Evolutionary conservation across 1,140 invertebrate genomes (phyloP).

Genomic region (Hycleus phaleratus): DNA sequence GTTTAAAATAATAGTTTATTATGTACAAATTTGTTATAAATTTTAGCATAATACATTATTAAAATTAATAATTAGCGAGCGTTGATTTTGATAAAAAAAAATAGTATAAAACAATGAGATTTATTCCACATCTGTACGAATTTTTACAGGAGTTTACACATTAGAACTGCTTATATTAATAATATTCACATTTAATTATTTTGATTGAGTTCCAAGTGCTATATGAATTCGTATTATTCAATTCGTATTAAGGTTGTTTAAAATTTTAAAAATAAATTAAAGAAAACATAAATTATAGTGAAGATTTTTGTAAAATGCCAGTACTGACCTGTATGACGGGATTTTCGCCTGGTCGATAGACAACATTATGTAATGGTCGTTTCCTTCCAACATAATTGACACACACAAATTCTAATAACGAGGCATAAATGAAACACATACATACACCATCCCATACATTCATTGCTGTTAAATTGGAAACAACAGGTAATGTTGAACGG

Average conservation of each 20-base stretch:
- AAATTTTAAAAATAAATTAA: background rate
- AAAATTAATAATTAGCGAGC: background rate
- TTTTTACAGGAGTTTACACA: background rate
- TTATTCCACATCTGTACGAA: slow-evolving; percentile 15
- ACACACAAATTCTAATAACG: slow-evolving; percentile 85
- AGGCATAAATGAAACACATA: slow-evolving; percentile 95
- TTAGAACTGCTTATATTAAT: no score
- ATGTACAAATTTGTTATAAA: background rate
- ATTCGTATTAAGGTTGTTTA: background rate
- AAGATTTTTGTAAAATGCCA: background rate
- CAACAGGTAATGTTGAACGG: slow-evolving; percentile 81
- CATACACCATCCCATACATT: slow-evolving; percentile 94
- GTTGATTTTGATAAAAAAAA: background rate
- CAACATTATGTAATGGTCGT: slow-evolving; percentile 77
- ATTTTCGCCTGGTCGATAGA: slow-evolving; percentile 82
- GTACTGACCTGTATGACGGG: slow-evolving; percentile 76
- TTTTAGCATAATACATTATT: background rate
- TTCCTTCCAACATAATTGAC: slow-evolving; percentile 93
- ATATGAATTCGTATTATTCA: no score
- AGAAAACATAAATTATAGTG: background rate
- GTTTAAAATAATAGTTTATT: slow-evolving; percentile 1
- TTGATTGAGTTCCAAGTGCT: no score
- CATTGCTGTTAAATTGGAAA: slow-evolving; percentile 90
- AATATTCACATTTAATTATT: no score
- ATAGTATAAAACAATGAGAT: slow-evolving; percentile 2